Conservation (phyloP, 2,797 vertebrate genomes). For the Melanotaenia pygmaea region DNA sequence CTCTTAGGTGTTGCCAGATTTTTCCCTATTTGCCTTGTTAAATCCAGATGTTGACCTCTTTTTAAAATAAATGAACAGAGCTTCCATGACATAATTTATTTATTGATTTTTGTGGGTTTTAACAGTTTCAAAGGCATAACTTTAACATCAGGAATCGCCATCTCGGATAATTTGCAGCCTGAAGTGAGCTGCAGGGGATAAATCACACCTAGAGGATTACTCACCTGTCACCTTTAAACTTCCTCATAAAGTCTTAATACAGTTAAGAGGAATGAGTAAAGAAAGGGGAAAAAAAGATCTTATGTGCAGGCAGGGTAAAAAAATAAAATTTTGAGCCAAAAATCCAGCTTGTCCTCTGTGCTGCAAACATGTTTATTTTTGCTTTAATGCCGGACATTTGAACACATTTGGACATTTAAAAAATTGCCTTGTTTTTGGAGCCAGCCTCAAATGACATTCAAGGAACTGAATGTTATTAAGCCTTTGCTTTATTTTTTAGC, state of each 20-base stretch:
- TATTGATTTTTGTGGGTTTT: neutral
- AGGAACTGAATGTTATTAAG: neutral
- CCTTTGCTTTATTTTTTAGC: neutral
- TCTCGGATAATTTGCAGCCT: neutral
- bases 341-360: accelerated
- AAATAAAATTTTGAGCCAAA: neutral
- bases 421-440: neutral
- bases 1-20: neutral
- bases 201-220: neutral
- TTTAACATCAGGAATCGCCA: neutral
- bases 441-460: neutral
- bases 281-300: no score
- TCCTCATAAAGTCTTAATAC: neutral
- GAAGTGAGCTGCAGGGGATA: neutral
- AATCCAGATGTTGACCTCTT: neutral
- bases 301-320: no score
- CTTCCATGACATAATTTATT: neutral
- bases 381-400: neutral
- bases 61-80: neutral
- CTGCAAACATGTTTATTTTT: neutral
- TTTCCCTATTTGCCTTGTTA: neutral
- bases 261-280: no score
- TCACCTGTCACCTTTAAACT: neutral
- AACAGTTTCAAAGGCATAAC: neutral
- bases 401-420: neutral